Percentiles rank a stretch among this genome's conserved stretches.
Evolutionary conservation across 1,140 invertebrate species (phyloP).

Genomic region (Leucophenga varia): DNA sequence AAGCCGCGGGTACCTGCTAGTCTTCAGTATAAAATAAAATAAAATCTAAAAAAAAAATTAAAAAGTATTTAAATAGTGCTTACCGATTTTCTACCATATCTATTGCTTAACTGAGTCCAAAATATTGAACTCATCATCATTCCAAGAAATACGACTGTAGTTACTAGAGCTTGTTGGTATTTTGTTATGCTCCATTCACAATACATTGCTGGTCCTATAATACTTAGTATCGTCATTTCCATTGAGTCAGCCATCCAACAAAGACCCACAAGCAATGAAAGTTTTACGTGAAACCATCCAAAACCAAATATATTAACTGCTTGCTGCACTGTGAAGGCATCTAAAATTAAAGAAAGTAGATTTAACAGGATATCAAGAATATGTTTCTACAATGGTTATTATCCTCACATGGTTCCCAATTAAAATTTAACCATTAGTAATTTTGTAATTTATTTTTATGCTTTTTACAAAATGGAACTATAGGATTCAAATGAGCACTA

Average conservation of each 20-base stretch:
- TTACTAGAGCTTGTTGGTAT: slow-evolving; percentile 67
- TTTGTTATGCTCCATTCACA: slow-evolving; percentile 93
- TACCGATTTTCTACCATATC: slow-evolving; percentile 88
- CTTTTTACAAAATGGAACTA: too few species aligned
- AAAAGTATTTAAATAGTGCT: slow-evolving; percentile 16
- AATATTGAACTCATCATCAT: slow-evolving; percentile 97
- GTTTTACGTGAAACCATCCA: slow-evolving; percentile 92
- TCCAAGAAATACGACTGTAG: slow-evolving; percentile 85
- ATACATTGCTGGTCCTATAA: slow-evolving; percentile 87
- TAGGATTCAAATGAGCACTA: too few species aligned
- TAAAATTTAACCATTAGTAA: too few species aligned
- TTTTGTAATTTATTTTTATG: too few species aligned
- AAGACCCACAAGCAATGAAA: slow-evolving; percentile 81
- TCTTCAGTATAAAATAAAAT: not conserved
- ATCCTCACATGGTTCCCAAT: too few species aligned
- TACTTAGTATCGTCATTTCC: slow-evolving; percentile 97
- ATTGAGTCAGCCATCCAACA: slow-evolving; percentile 98
- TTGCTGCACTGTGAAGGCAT: slow-evolving; percentile 92
- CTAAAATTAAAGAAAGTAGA: slow-evolving; percentile 56
- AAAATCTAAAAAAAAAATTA: not conserved
- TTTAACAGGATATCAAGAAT: too few species aligned
- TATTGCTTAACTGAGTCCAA: slow-evolving; percentile 93
- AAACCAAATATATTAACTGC: slow-evolving; percentile 95
- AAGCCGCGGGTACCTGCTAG: too few species aligned
- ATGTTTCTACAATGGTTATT: too few species aligned